Evolutionary conservation across 2,888 invertebrate genomes (phyloP), one percentile per base, ranked within the genome.

Genomic region (Philaethria dido): DNA sequence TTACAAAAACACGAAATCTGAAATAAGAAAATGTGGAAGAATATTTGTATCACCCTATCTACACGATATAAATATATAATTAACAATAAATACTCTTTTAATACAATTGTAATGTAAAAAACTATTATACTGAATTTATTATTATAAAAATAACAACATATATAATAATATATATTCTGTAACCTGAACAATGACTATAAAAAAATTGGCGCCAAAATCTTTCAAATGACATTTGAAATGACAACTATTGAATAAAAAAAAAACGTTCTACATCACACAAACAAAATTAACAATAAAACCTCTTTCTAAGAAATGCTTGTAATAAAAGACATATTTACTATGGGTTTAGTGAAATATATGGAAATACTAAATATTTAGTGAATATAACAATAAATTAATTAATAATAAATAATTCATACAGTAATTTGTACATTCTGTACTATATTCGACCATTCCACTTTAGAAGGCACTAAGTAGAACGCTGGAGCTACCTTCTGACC

Each of bases 381-480:
- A 44, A 45, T 18, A 9, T 18, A 52, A 45, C 45, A 63, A 8
- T 33, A 33, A 33, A 8, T 33, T 4, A 8, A 8, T 39, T 3
- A 13, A 57, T 18, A 11, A 33, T 33, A 11, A 36, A 18, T n/a
- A 13, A 18, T 60, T 50, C 60, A 65, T 6, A 96, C 94, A n/a
- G 96, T 97, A 68, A 95, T 93, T 88, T 97, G 97, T 67, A 98
- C 95, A 84, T 97, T 98, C 84, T 97, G 97, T 62, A 97, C 97
- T 62, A 96, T 95, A 84, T 96, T 97, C 69, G 97, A 96, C 93
- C 96, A 96, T 86, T 98, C 98, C 70, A 98, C 97, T 92, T 97
- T 98, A 50, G 97, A 97, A 45, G 97, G 97, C 77, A 97, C 96
- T 75, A 98, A 93, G 88, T 98, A 98, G 92, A 98, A 98, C 25